Evolutionary conservation across 2,888 invertebrate species (phyloP).

Genomic region (Andrena camellia): DNA sequence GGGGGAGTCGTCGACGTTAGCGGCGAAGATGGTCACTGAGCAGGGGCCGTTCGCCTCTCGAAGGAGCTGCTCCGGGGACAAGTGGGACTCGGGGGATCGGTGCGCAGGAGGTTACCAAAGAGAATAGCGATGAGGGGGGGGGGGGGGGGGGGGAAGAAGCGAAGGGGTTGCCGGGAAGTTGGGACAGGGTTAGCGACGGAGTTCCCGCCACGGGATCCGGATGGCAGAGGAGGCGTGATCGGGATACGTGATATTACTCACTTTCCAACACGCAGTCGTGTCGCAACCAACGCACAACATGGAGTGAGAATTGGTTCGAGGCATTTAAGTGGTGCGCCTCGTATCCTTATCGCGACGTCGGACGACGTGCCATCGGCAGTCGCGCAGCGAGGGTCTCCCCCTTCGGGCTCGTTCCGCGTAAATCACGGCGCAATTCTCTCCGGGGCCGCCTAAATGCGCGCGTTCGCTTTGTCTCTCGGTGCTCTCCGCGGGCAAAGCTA

Average conservation of each 20-base stretch:
- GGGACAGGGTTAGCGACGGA: background rate
- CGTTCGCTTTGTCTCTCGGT: conserved; percentile 52
- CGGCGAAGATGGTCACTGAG: conserved; percentile 23
- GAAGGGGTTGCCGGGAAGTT: background rate
- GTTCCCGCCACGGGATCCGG: conserved; percentile 7
- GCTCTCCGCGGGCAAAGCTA: conserved; percentile 30
- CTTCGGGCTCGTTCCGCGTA: conserved; percentile 29
- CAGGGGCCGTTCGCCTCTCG: conserved; percentile 55
- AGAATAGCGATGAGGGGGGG: conserved; percentile 28
- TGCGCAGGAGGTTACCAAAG: conserved; percentile 1
- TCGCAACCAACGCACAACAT: conserved; percentile 83
- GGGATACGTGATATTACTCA: conserved; percentile 75
- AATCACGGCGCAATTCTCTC: conserved; percentile 43
- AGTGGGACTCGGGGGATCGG: conserved; percentile 26
- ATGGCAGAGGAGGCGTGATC: conserved; percentile 58
- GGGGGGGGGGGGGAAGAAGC: conserved; percentile 17
- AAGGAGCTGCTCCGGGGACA: conserved; percentile 34
- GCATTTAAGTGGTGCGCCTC: conserved; percentile 77
- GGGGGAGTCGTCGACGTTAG: conserved; percentile 24
- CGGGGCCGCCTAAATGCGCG: conserved; percentile 44
- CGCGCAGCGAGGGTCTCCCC: conserved; percentile 22
- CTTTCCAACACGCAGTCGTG: conserved; percentile 81
- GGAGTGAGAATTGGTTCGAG: conserved; percentile 81
- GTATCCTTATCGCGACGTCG: conserved; percentile 67
- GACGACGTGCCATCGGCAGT: conserved; percentile 54